A percentile compares a stretch with the other conserved stretches of the same genome.
Conservation (phyloP, 2,113 vertebrate genomes). For the Lichenostomus cassidix region DNA sequence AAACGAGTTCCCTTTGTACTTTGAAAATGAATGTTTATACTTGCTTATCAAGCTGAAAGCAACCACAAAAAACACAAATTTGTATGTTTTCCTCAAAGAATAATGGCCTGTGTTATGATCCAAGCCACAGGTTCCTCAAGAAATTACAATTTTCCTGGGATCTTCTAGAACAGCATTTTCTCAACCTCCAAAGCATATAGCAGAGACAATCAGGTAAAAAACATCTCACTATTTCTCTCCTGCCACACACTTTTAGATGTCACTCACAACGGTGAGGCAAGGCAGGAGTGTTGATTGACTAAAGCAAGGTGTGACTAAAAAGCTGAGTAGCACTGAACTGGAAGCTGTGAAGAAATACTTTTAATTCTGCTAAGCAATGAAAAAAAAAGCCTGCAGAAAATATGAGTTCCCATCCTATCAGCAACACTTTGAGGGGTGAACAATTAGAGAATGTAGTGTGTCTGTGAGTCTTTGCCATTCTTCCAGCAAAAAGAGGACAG, state of each 20-base stretch:
- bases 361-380: background rate
- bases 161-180: background rate
- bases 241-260: background rate
- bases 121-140: background rate
- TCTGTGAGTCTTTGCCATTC: background rate
- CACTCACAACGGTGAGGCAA: background rate
- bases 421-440: background rate
- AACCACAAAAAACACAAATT: background rate
- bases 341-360: background rate
- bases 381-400: background rate
- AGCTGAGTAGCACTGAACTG: background rate
- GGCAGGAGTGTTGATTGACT: background rate
- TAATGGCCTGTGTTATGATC: background rate
- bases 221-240: background rate
- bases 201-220: background rate
- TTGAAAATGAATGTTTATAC: background rate
- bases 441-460: background rate
- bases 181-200: background rate
- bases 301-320: background rate
- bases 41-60: background rate
- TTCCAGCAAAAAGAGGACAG: background rate
- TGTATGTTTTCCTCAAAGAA: background rate
- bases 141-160: background rate
- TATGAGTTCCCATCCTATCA: background rate
- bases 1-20: background rate